Percentiles rank a stretch among this genome's conserved stretches.
phyloP scores from a whole-genome alignment of 2,888 invertebrate genomes.

The Synergus gifuensis region DNA sequence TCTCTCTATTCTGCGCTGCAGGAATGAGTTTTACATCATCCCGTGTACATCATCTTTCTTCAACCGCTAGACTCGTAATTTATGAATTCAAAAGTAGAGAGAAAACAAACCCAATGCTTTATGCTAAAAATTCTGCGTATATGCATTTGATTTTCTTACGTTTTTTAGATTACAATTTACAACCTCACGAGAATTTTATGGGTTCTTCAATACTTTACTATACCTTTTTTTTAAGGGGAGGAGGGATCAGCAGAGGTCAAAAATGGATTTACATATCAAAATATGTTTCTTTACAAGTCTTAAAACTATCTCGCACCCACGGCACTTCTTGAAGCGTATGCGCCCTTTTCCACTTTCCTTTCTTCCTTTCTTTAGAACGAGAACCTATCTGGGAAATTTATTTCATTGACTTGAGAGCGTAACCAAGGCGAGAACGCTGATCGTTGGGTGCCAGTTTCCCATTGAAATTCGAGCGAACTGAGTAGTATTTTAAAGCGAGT shows the following conservation, averaged over 20 bases:
- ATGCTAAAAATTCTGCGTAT: background rate
- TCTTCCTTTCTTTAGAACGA: background rate
- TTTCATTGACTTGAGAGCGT: conserved; percentile 13
- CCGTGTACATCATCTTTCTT: background rate
- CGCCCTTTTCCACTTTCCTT: background rate
- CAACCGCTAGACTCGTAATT: conserved; percentile 4
- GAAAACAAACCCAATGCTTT: background rate
- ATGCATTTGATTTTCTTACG: background rate
- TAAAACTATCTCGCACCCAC: background rate
- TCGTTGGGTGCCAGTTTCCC: conserved; percentile 12
- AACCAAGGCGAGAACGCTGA: background rate
- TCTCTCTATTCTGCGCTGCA: conserved; percentile 8
- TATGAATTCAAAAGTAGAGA: conserved; percentile 17
- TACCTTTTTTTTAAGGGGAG: background rate
- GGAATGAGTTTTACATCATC: conserved; percentile 29
- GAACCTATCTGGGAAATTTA: conserved; percentile 17
- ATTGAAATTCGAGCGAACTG: conserved; percentile 25
- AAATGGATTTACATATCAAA: background rate
- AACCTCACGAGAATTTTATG: background rate
- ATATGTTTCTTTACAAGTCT: background rate
- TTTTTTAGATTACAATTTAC: background rate
- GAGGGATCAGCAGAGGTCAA: background rate
- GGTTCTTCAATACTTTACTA: background rate
- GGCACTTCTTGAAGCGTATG: background rate
- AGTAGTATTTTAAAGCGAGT: conserved; percentile 2